These are phyloP conservation scores for Geodia barretti DNA, from an alignment of 37 sponge, comb jelly and placozoan genomes.

Conservation along the genomic window DNA sequence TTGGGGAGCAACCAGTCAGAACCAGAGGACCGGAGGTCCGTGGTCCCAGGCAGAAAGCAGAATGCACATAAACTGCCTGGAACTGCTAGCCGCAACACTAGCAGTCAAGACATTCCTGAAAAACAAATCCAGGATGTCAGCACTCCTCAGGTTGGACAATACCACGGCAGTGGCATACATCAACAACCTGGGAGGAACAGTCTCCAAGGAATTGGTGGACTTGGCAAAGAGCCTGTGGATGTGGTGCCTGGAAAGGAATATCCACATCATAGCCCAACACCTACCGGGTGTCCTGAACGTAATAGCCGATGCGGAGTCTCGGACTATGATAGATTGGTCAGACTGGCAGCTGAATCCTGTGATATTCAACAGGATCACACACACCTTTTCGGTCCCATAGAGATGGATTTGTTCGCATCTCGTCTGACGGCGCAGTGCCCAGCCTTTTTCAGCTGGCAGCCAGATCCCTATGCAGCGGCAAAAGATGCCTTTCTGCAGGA, in stretches of 20 bases:
- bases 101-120: slow-evolving; percentile 48
- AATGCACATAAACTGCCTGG: slow-evolving; percentile 69
- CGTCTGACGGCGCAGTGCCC: slow-evolving; percentile 24
- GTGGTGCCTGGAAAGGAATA: slow-evolving; percentile 56
- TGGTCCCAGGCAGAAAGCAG: slow-evolving; percentile 43
- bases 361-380: slow-evolving; percentile 20
- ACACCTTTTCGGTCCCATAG: slow-evolving; percentile 4
- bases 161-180: slow-evolving; percentile 42
- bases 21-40: slow-evolving; percentile 41
- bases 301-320: slow-evolving; percentile 42
- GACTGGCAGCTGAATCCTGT: slow-evolving; percentile 38
- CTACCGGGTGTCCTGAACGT: slow-evolving; percentile 29
- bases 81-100: slow-evolving; percentile 40
- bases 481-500: slow-evolving; percentile 37
- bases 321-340: slow-evolving; percentile 22
- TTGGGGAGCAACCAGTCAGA: slow-evolving; percentile 43
- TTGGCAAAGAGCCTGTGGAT: slow-evolving; percentile 30
- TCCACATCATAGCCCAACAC: slow-evolving; percentile 32
- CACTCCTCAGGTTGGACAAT: slow-evolving; percentile 35
- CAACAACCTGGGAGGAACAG: slow-evolving; percentile 43
- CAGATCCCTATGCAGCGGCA: slow-evolving; percentile 43
- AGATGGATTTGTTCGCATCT: slow-evolving; percentile 42
- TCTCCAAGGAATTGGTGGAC: slow-evolving; percentile 3
- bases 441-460: slow-evolving; percentile 35
- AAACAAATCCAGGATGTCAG: slow-evolving; percentile 10